Base-by-base conservation (phyloP, 2,888 invertebrate genomes). In the Pycnomerus fuliginosus region DNA sequence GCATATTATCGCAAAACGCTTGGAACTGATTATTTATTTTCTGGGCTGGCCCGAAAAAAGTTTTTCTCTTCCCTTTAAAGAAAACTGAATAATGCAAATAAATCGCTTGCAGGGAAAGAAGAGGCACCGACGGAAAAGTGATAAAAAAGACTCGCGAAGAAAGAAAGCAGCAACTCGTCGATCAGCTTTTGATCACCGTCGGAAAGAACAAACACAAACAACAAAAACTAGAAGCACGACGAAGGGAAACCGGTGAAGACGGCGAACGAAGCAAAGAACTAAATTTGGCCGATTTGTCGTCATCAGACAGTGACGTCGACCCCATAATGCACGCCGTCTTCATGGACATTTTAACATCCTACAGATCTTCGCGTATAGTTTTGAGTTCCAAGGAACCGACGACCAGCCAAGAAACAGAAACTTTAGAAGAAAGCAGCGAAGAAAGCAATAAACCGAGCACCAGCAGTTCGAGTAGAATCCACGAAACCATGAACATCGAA, bases 91-190 rank as follows among this genome's bases (percentile, higher is more conserved):
- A n/a, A n/a, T n/a, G n/a, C n/a, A n/a, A n/a, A n/a, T n/a, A n/a
- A n/a, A n/a, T n/a, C n/a, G n/a, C n/a, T n/a, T n/a, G n/a, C n/a
- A n/a, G n/a, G n/a, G n/a, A n/a, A n/a, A 8, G 4, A 5, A 3
- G 3, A 16, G 15, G 11, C 10, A 16, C 4, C n/a, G 2, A 12
- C 10, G 11, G 16, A 16, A 20, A 28, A 10, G 35, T 7, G 17
- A 14, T n/a, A 12, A 11, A 5, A n/a, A 1, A 13, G 10, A 14
- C 3, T 13, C 11, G 3, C 15, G 10, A 34, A 14, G 2, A 8
- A 23, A 70, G 57, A 74, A 74, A 74, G 74, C 74, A 5, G 72
- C 72, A 65, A 73, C 46, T 74, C 69, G 29, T 38, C 17, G 30
- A 38, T 38, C 22, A 38, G 16, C 22, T 38, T 5, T 1, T 38